Percentiles rank a stretch among this genome's conserved stretches.
These are phyloP conservation scores for Synanthedon tipuliformis DNA, from an alignment of 2,888 invertebrate species.

Conservation along the genomic window DNA sequence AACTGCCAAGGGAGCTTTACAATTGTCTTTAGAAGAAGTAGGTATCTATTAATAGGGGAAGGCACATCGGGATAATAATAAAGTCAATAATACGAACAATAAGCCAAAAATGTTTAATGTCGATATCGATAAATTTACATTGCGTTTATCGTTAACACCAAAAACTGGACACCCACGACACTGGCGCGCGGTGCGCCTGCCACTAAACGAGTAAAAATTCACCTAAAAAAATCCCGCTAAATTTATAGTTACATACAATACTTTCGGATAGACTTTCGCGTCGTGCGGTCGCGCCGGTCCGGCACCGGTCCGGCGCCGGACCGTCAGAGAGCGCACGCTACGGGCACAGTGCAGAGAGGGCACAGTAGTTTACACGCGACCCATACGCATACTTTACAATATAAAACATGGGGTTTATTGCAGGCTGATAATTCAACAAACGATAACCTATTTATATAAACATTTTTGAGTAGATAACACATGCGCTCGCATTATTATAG, in stretches of 20 bases:
- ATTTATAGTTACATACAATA: conserved; percentile 47
- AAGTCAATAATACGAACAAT: conserved; percentile 61
- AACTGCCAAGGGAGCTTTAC: no score
- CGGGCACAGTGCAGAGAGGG: background rate
- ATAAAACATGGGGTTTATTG: no score
- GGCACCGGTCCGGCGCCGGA: conserved; percentile 26
- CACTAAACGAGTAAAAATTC: conserved; percentile 63
- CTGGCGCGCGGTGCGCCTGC: conserved; percentile 64
- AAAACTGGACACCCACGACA: conserved; percentile 52
- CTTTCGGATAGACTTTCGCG: conserved; percentile 35
- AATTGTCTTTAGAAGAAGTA: no score
- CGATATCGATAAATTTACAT: conserved; percentile 66
- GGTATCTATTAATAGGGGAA: background rate
- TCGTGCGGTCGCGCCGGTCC: conserved; percentile 37
- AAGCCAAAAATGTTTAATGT: conserved; percentile 71
- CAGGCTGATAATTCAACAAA: no score
- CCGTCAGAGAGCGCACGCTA: conserved; percentile 2
- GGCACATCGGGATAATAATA: conserved; percentile 21
- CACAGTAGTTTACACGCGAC: background rate
- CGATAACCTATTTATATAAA: no score
- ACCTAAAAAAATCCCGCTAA: conserved; percentile 60
- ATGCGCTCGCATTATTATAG: no score
- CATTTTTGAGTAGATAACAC: no score
- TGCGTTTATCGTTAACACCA: conserved; percentile 60
- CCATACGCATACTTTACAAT: no score